A percentile compares a stretch with the other conserved stretches of the same genome.
These are phyloP conservation scores for Melanchra persicariae DNA, from an alignment of 2,888 invertebrate species.

Conservation along the genomic window DNA sequence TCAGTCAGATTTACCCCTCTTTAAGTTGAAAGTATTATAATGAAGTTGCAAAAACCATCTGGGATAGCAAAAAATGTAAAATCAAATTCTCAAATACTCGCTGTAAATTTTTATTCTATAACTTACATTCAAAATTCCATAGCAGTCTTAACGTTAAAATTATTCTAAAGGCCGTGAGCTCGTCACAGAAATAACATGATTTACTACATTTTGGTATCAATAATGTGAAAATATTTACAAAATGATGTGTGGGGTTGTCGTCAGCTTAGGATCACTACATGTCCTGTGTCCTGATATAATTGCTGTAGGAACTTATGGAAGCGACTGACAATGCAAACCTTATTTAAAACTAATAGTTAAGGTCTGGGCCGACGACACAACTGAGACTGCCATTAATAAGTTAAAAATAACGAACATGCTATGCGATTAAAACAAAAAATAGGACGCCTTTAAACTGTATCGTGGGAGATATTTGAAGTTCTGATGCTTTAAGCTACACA, in stretches of 20 bases:
- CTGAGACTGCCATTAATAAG: background rate
- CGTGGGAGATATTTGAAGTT: background rate
- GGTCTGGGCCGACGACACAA: background rate
- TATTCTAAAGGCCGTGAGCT: conserved; percentile 70
- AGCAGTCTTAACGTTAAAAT: conserved; percentile 80
- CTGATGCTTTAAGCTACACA: background rate
- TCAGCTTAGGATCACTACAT: background rate
- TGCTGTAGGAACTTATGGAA: background rate
- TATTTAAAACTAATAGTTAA: background rate
- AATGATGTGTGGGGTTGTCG: conserved; percentile 18
- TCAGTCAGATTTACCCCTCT: no score
- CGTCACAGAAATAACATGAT: conserved; percentile 61
- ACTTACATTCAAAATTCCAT: conserved; percentile 70
- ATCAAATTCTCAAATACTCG: conserved; percentile 51
- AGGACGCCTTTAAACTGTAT: background rate
- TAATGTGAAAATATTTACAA: conserved; percentile 57
- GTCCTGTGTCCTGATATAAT: background rate
- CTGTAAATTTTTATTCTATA: conserved; percentile 70
- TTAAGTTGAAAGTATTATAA: no score
- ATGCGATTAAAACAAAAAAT: conserved; percentile 15
- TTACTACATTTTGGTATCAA: conserved; percentile 62
- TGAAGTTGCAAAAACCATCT: no score
- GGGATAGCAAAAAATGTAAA: conserved; percentile 13
- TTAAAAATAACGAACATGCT: background rate
- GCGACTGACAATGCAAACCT: background rate